A percentile compares a stretch with the other conserved stretches of the same genome.
Evolutionary conservation across 2,113 vertebrate genomes (phyloP).

Genomic region (Laterallus jamaicensis): DNA sequence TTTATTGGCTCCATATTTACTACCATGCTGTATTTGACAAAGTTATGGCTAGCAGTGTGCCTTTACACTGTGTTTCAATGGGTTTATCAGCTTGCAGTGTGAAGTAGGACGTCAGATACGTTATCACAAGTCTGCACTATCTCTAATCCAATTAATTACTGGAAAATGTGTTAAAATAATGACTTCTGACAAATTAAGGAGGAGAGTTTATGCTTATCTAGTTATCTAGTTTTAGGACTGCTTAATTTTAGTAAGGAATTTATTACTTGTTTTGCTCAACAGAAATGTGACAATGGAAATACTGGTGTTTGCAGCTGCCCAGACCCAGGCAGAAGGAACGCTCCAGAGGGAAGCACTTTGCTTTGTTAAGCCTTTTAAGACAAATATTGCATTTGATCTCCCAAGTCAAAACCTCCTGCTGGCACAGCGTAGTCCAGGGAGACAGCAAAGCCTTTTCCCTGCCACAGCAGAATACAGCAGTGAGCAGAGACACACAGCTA

Average conservation of each 20-base stretch:
- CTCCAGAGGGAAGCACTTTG: not conserved
- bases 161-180: conserved; percentile 15
- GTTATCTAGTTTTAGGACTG: not conserved
- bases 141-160: conserved; percentile 32
- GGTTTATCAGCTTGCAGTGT: not conserved
- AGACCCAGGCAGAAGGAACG: not conserved
- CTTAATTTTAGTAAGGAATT: not conserved
- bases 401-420: not conserved
- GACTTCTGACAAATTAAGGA: not conserved
- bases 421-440: not conserved
- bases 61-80: not conserved
- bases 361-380: not conserved
- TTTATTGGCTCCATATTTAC: not conserved
- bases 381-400: not conserved
- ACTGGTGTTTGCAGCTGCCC: not conserved
- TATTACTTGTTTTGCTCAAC: not conserved
- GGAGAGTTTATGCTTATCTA: not conserved
- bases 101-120: not conserved
- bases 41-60: not conserved
- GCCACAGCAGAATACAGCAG: not conserved
- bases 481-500: not conserved
- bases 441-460: not conserved
- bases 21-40: not conserved
- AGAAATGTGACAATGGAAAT: not conserved
- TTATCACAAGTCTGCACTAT: not conserved